phyloP scores from a whole-genome alignment of 2,888 invertebrate species.

The Plagodis pulveraria region DNA sequence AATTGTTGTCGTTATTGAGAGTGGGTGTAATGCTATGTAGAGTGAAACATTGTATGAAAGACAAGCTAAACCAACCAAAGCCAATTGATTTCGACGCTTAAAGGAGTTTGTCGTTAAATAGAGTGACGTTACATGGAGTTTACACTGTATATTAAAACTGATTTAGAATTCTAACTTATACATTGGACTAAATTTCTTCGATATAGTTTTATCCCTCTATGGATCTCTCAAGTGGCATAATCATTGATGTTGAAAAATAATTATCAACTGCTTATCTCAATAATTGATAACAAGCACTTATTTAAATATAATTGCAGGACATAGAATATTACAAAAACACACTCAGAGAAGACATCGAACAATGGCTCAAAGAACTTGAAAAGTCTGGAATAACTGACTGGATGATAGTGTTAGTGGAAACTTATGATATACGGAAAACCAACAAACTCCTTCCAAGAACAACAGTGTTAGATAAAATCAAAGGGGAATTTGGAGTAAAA shows the following conservation, averaged over 20 bases:
- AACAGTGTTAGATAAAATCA: conserved; percentile 97
- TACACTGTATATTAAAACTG: too few species aligned
- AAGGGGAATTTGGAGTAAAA: conserved; percentile 96
- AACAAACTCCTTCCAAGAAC: conserved; percentile 96
- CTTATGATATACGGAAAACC: conserved; percentile 95
- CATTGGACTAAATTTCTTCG: too few species aligned
- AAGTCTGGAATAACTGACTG: conserved; percentile 93
- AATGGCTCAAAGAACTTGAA: conserved; percentile 93
- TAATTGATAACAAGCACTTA: conserved; percentile 21
- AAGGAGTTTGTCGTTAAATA: too few species aligned
- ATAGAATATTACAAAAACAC: conserved; percentile 95
- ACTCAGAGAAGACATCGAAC: conserved; percentile 94
- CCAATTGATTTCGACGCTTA: too few species aligned
- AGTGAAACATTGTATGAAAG: too few species aligned
- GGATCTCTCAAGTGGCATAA: too few species aligned
- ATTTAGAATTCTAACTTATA: too few species aligned
- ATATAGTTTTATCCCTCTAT: too few species aligned
- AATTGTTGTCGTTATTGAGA: too few species aligned
- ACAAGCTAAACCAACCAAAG: too few species aligned
- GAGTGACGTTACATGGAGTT: too few species aligned
- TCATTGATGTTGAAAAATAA: not conserved
- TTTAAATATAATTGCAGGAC: conserved; percentile 86
- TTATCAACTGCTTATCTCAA: conserved; percentile 11
- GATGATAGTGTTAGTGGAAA: conserved; percentile 97
- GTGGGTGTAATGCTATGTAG: too few species aligned